Percentiles rank a stretch among this genome's conserved stretches.
These are phyloP conservation scores for Tamias sibiricus DNA, from an alignment of 2,113 vertebrate species.

Conservation along the genomic window DNA sequence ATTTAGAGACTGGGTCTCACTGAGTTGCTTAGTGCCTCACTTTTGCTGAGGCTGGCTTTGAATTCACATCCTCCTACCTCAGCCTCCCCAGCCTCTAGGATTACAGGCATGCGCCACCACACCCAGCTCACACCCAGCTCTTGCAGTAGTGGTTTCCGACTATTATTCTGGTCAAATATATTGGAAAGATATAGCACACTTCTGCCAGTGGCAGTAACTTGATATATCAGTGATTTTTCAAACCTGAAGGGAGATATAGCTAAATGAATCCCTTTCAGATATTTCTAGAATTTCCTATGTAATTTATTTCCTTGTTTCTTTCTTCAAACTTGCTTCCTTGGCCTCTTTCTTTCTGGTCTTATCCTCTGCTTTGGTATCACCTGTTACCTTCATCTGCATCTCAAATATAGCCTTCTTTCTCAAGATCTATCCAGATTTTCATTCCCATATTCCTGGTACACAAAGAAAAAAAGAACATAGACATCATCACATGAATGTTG, in stretches of 20 bases:
- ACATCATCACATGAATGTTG: neutral
- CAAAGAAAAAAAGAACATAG: neutral
- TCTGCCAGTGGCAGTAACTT: neutral
- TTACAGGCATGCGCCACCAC: too few relatives aligned
- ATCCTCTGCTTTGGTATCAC: neutral
- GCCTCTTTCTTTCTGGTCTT: neutral
- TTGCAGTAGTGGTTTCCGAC: neutral
- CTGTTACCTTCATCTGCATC: neutral
- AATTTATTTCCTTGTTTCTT: neutral
- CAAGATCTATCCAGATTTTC: neutral
- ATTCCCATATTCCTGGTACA: neutral
- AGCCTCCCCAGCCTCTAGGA: too few relatives aligned
- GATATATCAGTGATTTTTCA: slow-evolving; percentile 30
- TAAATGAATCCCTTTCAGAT: neutral
- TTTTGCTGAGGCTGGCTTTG: too few relatives aligned
- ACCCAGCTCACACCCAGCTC: too few relatives aligned
- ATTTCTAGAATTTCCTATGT: neutral
- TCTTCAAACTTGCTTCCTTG: neutral
- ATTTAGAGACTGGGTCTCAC: too few relatives aligned
- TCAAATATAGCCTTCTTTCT: neutral
- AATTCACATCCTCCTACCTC: too few relatives aligned
- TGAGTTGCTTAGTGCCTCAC: too few relatives aligned
- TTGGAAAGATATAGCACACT: neutral
- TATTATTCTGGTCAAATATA: neutral
- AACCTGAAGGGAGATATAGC: neutral